Percentiles rank a stretch among this genome's conserved stretches.
phyloP scores from a whole-genome alignment of 2,797 vertebrate species.

The Ctenochaetus hawaiiensis region DNA sequence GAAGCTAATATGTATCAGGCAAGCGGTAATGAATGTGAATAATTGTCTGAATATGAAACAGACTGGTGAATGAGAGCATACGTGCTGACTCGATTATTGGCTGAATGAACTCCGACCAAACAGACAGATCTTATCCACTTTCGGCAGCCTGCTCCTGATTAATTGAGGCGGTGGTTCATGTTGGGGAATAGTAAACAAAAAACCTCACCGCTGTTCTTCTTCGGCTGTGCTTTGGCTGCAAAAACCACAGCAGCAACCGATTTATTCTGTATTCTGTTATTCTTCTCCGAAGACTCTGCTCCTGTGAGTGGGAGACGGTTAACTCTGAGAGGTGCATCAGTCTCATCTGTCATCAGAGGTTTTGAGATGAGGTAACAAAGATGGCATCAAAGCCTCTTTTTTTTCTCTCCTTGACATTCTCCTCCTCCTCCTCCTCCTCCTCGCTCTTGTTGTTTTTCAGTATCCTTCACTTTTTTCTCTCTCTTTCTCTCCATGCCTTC shows the following conservation, averaged over 20 bases:
- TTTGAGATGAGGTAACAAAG: constrained; percentile 17
- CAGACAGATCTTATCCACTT: constrained; percentile 45
- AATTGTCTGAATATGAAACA: constrained; percentile 29
- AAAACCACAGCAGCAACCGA: constrained; percentile 30
- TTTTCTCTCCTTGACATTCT: too few species aligned
- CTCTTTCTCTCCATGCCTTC: constrained; percentile 15
- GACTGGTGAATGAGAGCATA: constrained; percentile 22
- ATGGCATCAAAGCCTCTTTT: constrained; percentile 1
- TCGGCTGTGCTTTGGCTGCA: constrained; percentile 11
- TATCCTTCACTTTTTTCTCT: neutral
- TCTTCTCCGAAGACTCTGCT: constrained; percentile 31
- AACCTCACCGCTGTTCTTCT: constrained; percentile 39
- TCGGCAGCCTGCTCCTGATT: constrained; percentile 46
- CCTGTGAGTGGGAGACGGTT: constrained; percentile 27
- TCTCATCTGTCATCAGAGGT: constrained; percentile 30
- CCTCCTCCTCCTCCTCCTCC: constrained; percentile 9
- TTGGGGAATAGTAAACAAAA: constrained; percentile 50
- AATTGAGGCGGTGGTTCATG: constrained; percentile 34
- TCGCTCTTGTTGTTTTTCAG: constrained; percentile 12
- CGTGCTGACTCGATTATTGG: constrained; percentile 11
- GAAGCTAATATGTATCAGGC: neutral
- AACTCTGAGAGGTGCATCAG: constrained; percentile 27
- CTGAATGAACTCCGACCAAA: constrained; percentile 39
- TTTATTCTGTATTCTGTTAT: too few species aligned
- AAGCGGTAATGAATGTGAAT: constrained; percentile 5